These are phyloP conservation scores for Acipenser transmontanus DNA, from an alignment of 2,797 vertebrate genomes.

Conservation along the genomic window DNA sequence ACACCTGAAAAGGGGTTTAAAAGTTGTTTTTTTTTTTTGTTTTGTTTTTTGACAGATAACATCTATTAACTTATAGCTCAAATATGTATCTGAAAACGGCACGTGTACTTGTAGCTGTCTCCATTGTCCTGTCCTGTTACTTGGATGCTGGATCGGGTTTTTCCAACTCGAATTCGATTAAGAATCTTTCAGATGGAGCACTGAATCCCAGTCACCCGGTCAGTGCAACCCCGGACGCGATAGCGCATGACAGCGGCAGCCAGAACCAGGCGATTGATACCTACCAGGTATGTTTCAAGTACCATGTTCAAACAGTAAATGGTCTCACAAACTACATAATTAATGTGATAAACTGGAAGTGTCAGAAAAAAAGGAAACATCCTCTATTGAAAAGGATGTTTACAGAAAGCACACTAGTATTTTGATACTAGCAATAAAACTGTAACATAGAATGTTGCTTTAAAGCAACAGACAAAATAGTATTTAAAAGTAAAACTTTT, in stretches of 20 bases:
- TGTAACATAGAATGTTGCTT: too few species aligned
- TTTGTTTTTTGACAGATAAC: constrained; percentile 10
- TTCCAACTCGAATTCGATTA: constrained; percentile 81
- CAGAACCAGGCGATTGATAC: constrained; percentile 61
- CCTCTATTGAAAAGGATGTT: too few species aligned
- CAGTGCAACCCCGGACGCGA: constrained; percentile 64
- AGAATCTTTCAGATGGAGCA: constrained; percentile 60
- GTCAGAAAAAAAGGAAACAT: too few species aligned
- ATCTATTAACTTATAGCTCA: constrained; percentile 19
- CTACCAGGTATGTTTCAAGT: constrained; percentile 68
- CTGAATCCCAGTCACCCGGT: constrained; percentile 53
- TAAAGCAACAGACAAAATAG: too few species aligned
- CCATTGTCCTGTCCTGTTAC: constrained; percentile 59
- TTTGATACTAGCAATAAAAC: too few species aligned
- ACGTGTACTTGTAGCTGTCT: constrained; percentile 54
- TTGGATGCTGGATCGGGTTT: constrained; percentile 49
- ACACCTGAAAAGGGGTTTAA: not conserved
- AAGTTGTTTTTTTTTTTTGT: not conserved
- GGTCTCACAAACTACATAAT: too few species aligned
- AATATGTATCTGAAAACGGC: constrained; percentile 45
- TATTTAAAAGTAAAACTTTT: too few species aligned
- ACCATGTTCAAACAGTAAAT: not conserved
- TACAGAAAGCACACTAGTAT: too few species aligned
- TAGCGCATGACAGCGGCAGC: constrained; percentile 51
- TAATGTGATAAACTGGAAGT: too few species aligned